Base-by-base conservation (phyloP, 2,113 vertebrate genomes). In the Actinemys pallida region DNA sequence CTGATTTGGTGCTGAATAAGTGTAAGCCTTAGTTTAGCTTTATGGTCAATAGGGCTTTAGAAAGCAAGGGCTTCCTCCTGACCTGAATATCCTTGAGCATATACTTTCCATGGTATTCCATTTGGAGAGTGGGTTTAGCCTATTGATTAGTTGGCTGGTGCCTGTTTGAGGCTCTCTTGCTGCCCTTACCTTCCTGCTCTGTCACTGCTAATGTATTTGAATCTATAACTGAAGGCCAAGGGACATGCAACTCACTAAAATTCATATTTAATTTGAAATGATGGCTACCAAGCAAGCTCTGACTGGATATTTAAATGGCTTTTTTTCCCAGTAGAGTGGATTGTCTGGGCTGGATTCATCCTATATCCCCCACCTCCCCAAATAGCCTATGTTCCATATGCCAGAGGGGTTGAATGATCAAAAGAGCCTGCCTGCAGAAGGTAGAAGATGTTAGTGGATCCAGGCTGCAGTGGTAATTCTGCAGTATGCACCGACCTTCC, bases 331-430 rank as follows among this genome's bases (percentile, higher is more conserved):
- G n/a, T 27, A 27, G 1, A 76, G 10, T 45, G 72, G 45, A 76
- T 42, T 25, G 14, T 8, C 31, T 49, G 42, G 49, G 39, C 27
- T 35, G 59, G 12, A 49, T 35, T 29, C 12, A 52, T 65, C 80
- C 20, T 76, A 80, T 78, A 35, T 39, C 91, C 76, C 93, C 93
- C 27, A 90, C 92, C 95, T 93, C 96, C 90, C 93, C 94, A 83
- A 75, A 82, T 8, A 96, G 95, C 57, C 79, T 8, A 80, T 25
- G 25, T 0, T 6, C 62, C 47, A 6, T 16, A 1, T 62, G 86
- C 95, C 54, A 16, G 2, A 42, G 25, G 0, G 59, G 5, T 0
- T 35, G n/a, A 3, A 13, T 13, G 3, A 2, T 56, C 27, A 39
- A 0, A 0, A 8, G 39, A 3, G 1, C 1, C 42, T 1, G 31